These are phyloP conservation scores for Cheilosia variabilis DNA, from an alignment of 2,888 invertebrate species.

Conservation along the genomic window DNA sequence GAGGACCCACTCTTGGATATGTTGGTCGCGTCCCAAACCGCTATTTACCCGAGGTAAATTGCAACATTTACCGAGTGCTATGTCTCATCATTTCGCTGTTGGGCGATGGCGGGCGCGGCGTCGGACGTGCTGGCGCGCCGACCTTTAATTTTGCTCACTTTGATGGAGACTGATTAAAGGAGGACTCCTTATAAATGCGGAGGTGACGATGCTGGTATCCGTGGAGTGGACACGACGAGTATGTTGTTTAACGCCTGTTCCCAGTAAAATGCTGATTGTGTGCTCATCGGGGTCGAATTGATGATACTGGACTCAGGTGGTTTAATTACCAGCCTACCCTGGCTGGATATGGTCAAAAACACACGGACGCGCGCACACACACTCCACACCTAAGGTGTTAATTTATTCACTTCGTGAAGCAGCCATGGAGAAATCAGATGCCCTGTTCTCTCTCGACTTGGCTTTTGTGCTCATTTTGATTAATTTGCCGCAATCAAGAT, in stretches of 20 bases:
- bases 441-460: constrained; percentile 21
- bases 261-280: constrained; percentile 49
- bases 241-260: constrained; percentile 44
- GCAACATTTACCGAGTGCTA: constrained; percentile 59
- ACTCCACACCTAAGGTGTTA: constrained; percentile 71
- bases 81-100: constrained; percentile 49
- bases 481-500: constrained; percentile 75
- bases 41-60: constrained; percentile 46
- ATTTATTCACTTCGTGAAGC: constrained; percentile 72
- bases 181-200: constrained; percentile 44
- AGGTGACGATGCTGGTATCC: constrained; percentile 54
- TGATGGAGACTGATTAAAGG: constrained; percentile 72
- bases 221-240: constrained; percentile 1
- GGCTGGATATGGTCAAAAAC: constrained; percentile 11
- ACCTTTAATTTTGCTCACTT: constrained; percentile 67
- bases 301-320: constrained; percentile 67
- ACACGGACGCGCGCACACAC: constrained; percentile 41
- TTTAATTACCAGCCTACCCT: constrained; percentile 65
- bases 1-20: constrained; percentile 28
- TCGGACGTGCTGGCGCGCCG: constrained; percentile 19
- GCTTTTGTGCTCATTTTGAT: constrained; percentile 72
- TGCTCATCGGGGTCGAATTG: constrained; percentile 66
- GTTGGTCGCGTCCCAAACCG: constrained; percentile 7
- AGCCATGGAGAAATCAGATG: constrained; percentile 59
- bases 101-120: too few relatives aligned